Evolutionary conservation across 1,140 invertebrate genomes (phyloP).

Genomic region (Drosophila orosa): DNA sequence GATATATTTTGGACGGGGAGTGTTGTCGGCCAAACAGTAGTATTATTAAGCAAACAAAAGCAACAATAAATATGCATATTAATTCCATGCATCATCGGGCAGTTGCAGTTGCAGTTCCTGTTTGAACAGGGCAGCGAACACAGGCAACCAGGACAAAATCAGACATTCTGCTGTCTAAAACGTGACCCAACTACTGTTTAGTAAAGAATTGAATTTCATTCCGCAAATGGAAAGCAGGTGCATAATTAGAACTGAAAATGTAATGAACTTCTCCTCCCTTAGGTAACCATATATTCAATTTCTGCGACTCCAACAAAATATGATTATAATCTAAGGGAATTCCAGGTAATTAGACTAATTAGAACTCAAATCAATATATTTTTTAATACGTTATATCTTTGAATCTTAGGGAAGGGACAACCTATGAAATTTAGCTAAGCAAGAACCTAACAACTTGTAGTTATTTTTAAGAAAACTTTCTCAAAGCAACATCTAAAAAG

Average conservation of each 20-base stretch:
- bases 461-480: neutral
- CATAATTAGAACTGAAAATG: slow-evolving; percentile 17
- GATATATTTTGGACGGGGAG: neutral
- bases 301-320: neutral
- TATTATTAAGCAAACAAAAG: slow-evolving; percentile 62
- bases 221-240: slow-evolving; percentile 18
- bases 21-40: slow-evolving; percentile 30
- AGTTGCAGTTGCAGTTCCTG: slow-evolving; percentile 35
- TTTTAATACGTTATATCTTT: neutral
- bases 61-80: slow-evolving; percentile 76
- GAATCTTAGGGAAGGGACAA: neutral
- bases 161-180: slow-evolving; percentile 19
- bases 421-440: too few relatives aligned
- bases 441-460: too few relatives aligned
- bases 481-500: neutral
- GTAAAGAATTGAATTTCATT: slow-evolving; percentile 40
- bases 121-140: slow-evolving; percentile 6
- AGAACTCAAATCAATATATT: too few relatives aligned
- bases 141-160: slow-evolving; percentile 4
- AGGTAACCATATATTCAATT: neutral
- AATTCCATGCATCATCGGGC: slow-evolving; percentile 70
- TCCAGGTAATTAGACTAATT: neutral
- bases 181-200: slow-evolving; percentile 5
- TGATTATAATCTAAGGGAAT: neutral
- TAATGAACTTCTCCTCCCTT: neutral